These are phyloP conservation scores for Lathronympha strigana DNA, from an alignment of 2,888 invertebrate species.

Conservation along the genomic window DNA sequence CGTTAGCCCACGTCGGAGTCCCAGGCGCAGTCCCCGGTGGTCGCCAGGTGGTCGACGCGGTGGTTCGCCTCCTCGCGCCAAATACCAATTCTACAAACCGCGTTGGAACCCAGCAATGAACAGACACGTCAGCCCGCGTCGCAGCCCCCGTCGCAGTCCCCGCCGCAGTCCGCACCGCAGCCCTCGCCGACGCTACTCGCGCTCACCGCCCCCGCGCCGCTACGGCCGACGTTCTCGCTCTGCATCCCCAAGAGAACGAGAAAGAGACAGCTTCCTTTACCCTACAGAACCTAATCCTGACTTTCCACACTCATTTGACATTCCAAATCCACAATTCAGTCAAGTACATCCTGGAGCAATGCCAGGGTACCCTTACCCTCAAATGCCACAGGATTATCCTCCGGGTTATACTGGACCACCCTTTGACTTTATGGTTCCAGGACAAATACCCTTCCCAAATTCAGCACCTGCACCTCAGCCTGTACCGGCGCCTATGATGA, in stretches of 20 bases:
- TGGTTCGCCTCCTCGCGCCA: not conserved
- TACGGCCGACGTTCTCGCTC: slow-evolving; percentile 25
- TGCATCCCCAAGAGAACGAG: slow-evolving; percentile 41
- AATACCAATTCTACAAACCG: not conserved
- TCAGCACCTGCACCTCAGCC: slow-evolving; percentile 48
- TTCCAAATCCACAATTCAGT: slow-evolving; percentile 17
- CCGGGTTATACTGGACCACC: slow-evolving; percentile 14
- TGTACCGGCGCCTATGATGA: slow-evolving; percentile 51
- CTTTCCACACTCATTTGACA: slow-evolving; percentile 38
- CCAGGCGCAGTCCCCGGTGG: slow-evolving; percentile 48
- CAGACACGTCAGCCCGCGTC: slow-evolving; percentile 22
- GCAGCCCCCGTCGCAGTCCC: slow-evolving; percentile 45
- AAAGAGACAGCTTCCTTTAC: slow-evolving; percentile 62
- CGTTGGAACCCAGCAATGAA: not conserved
- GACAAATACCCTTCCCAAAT: slow-evolving; percentile 41
- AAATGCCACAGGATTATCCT: slow-evolving; percentile 15
- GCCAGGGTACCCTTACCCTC: slow-evolving; percentile 32
- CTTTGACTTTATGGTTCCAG: slow-evolving; percentile 20
- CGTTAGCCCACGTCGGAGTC: slow-evolving; percentile 48
- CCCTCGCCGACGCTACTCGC: slow-evolving; percentile 39
- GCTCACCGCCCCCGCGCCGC: slow-evolving; percentile 37
- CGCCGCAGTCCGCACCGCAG: slow-evolving; percentile 41
- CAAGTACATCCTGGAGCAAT: slow-evolving; percentile 9
- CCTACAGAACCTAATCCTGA: slow-evolving; percentile 50
- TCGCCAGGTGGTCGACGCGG: slow-evolving; percentile 12